Evolutionary conservation across 2,113 vertebrate genomes (phyloP), one percentile per base, ranked within the genome.

Genomic region (Sialia sialis): DNA sequence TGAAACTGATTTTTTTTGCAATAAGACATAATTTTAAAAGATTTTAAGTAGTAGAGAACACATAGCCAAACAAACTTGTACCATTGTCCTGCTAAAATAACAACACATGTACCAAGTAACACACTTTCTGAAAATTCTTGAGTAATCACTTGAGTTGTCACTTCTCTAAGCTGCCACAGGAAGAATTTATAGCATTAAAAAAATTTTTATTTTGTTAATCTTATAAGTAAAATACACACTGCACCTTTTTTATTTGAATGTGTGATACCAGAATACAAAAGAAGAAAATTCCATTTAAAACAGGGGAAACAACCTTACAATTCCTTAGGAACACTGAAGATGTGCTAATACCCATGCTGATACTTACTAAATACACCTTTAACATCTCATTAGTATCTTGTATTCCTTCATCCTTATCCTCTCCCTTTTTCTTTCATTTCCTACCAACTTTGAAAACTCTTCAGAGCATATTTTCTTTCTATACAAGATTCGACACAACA

Each of bases 271-370:
- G 48, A 56, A 54, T 7, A 79, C 5, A 44, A 93, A 77, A 81
- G 5, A 39, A 63, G 44, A 85, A 88, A 83, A 64, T 14, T 5
- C 36, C 48, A 89, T 59, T 72, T 12, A 59, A 87, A 82, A 64
- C 4, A 46, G 9, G 1, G 14, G 4, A 8, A 6, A 13, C 39
- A 25, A 10, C 2, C 21, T 25, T 13, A 25, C 10, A 5, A 15
- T 66, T 79, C 69, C 56, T 85, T 30, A 69, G 32, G 11, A 72
- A 51, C 25, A 25, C 32, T 49, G 6, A 73, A 73, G 29, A 66
- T 38, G 34, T 13, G 12, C 9, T 26, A 83, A 58, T 49, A 32
- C 10, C 13, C 9, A 22, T 8, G 22, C 22, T 66, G 26, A 41
- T 43, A 13, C 10, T 68, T 30, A 60, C 3, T n/a, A 27, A 22